These are phyloP conservation scores for Pachymerium ferrugineum DNA, from an alignment of 2,888 invertebrate species.

Conservation along the genomic window DNA sequence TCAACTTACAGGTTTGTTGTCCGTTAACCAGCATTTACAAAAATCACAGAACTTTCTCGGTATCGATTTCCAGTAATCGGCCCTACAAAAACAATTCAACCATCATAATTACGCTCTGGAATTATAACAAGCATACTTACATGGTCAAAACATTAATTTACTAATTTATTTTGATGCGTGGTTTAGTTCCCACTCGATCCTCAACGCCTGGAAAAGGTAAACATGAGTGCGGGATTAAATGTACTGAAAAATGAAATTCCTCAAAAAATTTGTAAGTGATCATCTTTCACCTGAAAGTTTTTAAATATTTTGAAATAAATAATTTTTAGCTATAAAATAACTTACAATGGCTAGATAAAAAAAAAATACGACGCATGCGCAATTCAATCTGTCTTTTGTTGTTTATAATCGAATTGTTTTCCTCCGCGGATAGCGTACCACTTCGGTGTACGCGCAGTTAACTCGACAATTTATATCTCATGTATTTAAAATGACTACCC, in stretches of 20 bases:
- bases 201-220: no score
- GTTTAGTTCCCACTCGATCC: no score
- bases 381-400: not conserved
- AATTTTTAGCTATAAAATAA: no score
- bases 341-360: no score
- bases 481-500: slow-evolving; percentile 14
- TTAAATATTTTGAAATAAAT: no score
- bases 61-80: slow-evolving; percentile 95
- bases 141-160: not conserved
- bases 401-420: slow-evolving; percentile 21
- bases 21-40: slow-evolving; percentile 97
- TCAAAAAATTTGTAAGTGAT: no score
- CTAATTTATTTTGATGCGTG: no score
- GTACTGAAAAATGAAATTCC: no score
- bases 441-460: not conserved
- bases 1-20: slow-evolving; percentile 74
- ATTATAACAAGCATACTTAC: not conserved
- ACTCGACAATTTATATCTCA: not conserved
- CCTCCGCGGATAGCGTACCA: not conserved
- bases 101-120: not conserved
- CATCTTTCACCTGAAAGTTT: no score
- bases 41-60: slow-evolving; percentile 93
- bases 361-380: not conserved
- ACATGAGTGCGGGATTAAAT: no score
- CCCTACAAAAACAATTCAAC: slow-evolving; percentile 59